Conservation (phyloP, 2,888 invertebrate species). For the Nycteola revayana region DNA sequence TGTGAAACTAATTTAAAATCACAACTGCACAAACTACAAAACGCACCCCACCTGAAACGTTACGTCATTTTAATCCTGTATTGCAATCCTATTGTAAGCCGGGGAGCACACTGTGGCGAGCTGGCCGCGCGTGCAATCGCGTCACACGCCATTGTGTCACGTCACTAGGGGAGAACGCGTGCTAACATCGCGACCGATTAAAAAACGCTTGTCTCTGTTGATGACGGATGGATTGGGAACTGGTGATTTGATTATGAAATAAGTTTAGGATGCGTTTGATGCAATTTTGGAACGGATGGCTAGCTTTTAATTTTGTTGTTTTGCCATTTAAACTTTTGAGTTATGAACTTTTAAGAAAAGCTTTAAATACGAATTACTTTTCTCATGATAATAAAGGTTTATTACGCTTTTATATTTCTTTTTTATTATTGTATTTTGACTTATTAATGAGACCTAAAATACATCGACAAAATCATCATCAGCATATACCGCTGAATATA, state of each 20-base stretch:
- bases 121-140: constrained; percentile 53
- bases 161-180: constrained; percentile 25
- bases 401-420: too few species aligned
- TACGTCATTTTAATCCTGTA: constrained; percentile 16
- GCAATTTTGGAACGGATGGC: too few species aligned
- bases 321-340: too few species aligned
- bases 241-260: constrained; percentile 19
- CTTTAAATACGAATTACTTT: too few species aligned
- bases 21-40: neutral
- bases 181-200: constrained; percentile 42
- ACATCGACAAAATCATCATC: too few species aligned
- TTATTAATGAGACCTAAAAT: too few species aligned
- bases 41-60: constrained; percentile 4
- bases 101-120: constrained; percentile 44
- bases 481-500: too few species aligned
- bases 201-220: constrained; percentile 51
- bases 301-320: too few species aligned
- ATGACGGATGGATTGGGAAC: constrained; percentile 18
- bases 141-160: constrained; percentile 47
- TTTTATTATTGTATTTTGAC: too few species aligned
- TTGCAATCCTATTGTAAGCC: constrained; percentile 33
- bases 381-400: too few species aligned
- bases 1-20: neutral
- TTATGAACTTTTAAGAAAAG: too few species aligned
- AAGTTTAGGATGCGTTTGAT: too few species aligned